These are phyloP conservation scores for Chironomus striatipennis DNA, from an alignment of 1,140 invertebrate species.

Conservation along the genomic window DNA sequence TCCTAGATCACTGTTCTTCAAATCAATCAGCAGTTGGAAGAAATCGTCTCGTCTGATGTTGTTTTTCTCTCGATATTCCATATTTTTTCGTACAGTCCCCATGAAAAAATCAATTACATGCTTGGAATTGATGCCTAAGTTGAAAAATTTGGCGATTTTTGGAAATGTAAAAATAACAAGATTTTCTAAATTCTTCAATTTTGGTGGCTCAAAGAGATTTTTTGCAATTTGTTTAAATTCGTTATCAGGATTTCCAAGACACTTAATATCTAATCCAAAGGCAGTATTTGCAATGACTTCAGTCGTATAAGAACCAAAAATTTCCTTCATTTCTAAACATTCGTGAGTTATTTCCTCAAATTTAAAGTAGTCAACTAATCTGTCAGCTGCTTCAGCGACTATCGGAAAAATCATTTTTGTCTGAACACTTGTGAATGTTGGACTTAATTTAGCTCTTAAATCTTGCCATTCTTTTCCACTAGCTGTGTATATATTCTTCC, in stretches of 20 bases:
- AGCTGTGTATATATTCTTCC: constrained; percentile 42
- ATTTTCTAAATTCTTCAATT: constrained; percentile 23
- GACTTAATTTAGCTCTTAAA: constrained; percentile 41
- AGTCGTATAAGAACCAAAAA: constrained; percentile 47
- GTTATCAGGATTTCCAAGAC: constrained; percentile 43
- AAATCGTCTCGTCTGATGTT: constrained; percentile 32
- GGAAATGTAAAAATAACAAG: constrained; percentile 30
- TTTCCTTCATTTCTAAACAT: constrained; percentile 43
- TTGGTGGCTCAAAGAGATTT: constrained; percentile 30
- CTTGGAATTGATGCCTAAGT: constrained; percentile 26
- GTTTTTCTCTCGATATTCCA: constrained; percentile 33
- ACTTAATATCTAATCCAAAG: constrained; percentile 48
- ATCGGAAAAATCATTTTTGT: constrained; percentile 45
- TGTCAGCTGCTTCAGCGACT: constrained; percentile 39
- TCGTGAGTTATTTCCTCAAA: constrained; percentile 31
- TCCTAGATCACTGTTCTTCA: constrained; percentile 28
- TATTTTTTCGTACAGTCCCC: constrained; percentile 30
- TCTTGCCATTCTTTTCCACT: constrained; percentile 43
- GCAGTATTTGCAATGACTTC: constrained; percentile 51
- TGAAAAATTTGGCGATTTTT: constrained; percentile 28
- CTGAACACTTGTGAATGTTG: constrained; percentile 43
- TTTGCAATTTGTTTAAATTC: constrained; percentile 43
- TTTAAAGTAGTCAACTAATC: constrained; percentile 33
- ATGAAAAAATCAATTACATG: constrained; percentile 32
- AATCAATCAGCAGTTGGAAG: constrained; percentile 30